Percentiles rank a stretch among this genome's conserved stretches.
These are phyloP conservation scores for Aphrophora alni DNA, from an alignment of 2,888 invertebrate genomes.

Conservation along the genomic window DNA sequence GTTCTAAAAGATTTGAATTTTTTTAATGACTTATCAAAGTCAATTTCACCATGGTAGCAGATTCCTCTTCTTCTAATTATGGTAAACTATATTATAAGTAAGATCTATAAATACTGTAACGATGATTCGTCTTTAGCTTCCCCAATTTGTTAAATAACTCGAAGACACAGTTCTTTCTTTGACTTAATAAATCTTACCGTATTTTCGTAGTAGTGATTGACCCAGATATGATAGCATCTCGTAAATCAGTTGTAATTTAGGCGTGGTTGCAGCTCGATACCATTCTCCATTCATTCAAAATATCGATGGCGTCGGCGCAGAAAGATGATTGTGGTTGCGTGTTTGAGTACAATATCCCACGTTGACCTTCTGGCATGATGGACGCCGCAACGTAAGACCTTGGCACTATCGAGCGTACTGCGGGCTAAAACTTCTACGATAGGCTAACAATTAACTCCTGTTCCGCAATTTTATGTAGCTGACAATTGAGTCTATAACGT, in stretches of 20 bases:
- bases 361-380: not conserved
- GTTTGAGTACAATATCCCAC: not conserved
- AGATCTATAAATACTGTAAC: too few species aligned
- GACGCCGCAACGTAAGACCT: not conserved
- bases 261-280: not conserved
- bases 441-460: not conserved
- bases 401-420: not conserved
- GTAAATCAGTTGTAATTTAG: not conserved
- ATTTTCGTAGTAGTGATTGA: not conserved
- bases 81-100: too few species aligned
- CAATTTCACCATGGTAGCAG: too few species aligned
- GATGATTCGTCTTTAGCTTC: too few species aligned
- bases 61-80: too few species aligned
- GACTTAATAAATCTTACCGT: too few species aligned
- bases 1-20: too few species aligned
- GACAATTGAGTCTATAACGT: too few species aligned
- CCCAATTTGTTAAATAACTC: too few species aligned
- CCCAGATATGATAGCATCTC: not conserved
- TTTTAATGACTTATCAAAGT: too few species aligned
- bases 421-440: not conserved
- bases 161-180: too few species aligned
- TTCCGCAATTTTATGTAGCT: too few species aligned
- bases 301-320: not conserved
- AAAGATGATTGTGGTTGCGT: not conserved
- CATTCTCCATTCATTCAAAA: not conserved